A percentile compares a stretch with the other conserved stretches of the same genome.
phyloP scores from a whole-genome alignment of 92 coral and sea anemone genomes.

The Epizoanthus fatuus region DNA sequence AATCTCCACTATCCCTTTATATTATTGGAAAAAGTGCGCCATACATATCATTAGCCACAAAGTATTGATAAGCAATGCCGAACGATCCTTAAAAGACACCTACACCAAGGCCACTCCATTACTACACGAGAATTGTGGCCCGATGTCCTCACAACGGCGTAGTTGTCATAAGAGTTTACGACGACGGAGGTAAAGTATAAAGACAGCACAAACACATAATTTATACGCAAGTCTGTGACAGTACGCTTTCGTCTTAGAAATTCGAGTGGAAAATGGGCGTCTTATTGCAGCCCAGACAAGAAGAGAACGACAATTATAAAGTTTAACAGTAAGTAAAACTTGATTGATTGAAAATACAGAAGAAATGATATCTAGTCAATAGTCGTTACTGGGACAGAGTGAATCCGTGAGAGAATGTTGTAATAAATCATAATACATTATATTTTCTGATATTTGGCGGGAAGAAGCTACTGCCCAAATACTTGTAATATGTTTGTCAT shows the following conservation, averaged over 20 bases:
- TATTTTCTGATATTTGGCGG: no score
- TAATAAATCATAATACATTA: no score
- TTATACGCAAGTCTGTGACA: not conserved
- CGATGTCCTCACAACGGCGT: slow-evolving; percentile 48
- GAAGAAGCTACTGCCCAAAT: no score
- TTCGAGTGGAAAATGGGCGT: slow-evolving; percentile 49
- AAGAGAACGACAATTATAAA: slow-evolving; percentile 19
- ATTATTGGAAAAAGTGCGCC: no score
- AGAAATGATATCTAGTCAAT: no score
- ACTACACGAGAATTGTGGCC: slow-evolving; percentile 47
- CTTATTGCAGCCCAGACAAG: slow-evolving; percentile 28
- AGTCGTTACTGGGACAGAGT: no score
- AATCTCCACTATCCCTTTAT: no score
- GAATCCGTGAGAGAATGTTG: no score
- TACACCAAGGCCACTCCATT: slow-evolving; percentile 10
- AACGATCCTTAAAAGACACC: not conserved
- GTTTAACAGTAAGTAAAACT: slow-evolving; percentile 6
- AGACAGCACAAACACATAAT: not conserved
- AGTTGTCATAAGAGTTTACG: slow-evolving; percentile 45
- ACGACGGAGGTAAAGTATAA: slow-evolving; percentile 52
- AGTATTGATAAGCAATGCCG: no score
- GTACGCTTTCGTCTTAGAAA: slow-evolving; percentile 21
- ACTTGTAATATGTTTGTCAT: no score
- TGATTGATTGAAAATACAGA: not conserved
- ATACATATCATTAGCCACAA: no score